Conservation (phyloP, 2,113 vertebrate species). For the Speoplatyrhinus poulsoni region DNA sequence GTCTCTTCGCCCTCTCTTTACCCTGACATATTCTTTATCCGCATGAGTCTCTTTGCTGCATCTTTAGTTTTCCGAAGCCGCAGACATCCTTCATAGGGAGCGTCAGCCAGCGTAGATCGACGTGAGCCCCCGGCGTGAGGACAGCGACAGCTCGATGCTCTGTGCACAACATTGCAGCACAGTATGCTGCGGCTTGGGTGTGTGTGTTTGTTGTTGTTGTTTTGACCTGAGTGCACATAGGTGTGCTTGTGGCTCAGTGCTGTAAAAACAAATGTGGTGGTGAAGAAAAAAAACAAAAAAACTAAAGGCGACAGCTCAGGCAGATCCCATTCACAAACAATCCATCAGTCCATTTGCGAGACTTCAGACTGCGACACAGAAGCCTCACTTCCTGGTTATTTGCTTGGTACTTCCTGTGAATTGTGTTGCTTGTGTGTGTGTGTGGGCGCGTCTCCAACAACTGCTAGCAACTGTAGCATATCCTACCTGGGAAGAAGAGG, state of each 20-base stretch:
- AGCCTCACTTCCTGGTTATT: constrained; percentile 44
- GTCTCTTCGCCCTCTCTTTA: constrained; percentile 49
- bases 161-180: too few species aligned
- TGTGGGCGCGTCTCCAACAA: neutral
- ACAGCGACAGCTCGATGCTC: neutral
- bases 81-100: too few species aligned
- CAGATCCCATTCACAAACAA: constrained; percentile 46
- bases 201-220: too few species aligned
- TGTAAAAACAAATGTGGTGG: neutral
- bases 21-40: constrained; percentile 26
- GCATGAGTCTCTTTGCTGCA: constrained; percentile 32
- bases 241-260: neutral
- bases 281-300: constrained; percentile 26
- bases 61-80: constrained; percentile 17
- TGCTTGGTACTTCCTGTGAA: constrained; percentile 7
- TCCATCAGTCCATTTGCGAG: constrained; percentile 19
- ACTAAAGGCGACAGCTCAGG: constrained; percentile 3
- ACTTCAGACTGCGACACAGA: constrained; percentile 38
- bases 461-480: constrained; percentile 3
- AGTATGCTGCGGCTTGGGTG: too few species aligned
- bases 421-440: neutral
- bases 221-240: too few species aligned
- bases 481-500: constrained; percentile 76
- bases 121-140: neutral
- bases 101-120: neutral